Evolutionary conservation across 1,140 invertebrate species (phyloP), one percentile per base, ranked within the genome.

Genomic region (Callitettix versicolor): DNA sequence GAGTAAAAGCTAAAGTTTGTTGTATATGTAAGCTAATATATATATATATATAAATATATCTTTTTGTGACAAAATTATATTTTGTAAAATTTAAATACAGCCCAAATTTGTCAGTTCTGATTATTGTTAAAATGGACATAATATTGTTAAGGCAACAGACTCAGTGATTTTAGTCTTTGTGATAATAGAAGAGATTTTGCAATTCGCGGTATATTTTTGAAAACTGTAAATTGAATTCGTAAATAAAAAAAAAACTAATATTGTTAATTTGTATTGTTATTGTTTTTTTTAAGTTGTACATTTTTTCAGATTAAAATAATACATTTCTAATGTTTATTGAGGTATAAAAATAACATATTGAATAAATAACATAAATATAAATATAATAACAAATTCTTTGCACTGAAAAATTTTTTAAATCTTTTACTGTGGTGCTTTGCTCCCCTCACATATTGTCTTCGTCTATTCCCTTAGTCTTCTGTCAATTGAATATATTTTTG

Each of bases 191-290:
- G 14, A 41, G 5, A 41, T 5, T 41, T 42, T 12, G 12, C n/a
- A 42, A 42, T n/a, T n/a, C n/a, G 40, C 18, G 12, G 18, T 4
- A 42, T 17, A 42, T 42, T 17, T 15, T 20, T 51, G 21, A 18
- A 40, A 54, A 33, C 41, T 44, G 12, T 42, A 53, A 41, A 53
- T 15, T 53, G 41, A 53, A 33, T 46, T 54, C 30, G 18, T 46
- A 33, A 54, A 54, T 34, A 15, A 20, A 54, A 54, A 54, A 24
- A 24, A 46, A 43, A 9, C 26, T 30, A 30, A 30, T 30, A 30
- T 30, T 30, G 9, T 30, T 30, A 30, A 30, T 30, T 30, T 30
- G 3, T 30, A 9, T 30, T 30, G 26, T n/a, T n/a, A n/a, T n/a
- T n/a, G n/a, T n/a, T n/a, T n/a, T 30, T 9, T 30, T 30, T 30